Evolutionary conservation across 2,113 vertebrate genomes (phyloP), one percentile per base, ranked within the genome.

Genomic region (Cyanoliseus patagonus): DNA sequence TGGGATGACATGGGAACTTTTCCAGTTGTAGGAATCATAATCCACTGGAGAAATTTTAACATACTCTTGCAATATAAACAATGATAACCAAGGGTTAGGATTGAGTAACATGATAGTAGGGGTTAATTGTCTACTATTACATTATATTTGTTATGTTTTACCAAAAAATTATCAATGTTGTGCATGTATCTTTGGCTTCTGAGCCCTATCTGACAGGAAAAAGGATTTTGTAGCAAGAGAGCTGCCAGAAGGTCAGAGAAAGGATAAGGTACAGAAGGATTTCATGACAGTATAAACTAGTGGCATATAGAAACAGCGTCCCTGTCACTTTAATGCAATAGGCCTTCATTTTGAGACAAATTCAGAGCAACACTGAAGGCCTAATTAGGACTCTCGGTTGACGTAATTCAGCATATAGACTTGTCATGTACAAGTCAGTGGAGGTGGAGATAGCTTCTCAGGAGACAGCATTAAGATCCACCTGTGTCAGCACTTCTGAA

Each of bases 21-120:
- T 84, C 23, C 41, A 53, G 12, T 55, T 62, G 19, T 51, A 63
- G 37, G 33, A 89, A 72, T 41, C 16, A 35, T 35, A 94, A 94
- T 39, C 19, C 18, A 27, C 23, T 75, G 18, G 28, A 67, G 30
- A 89, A 76, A 53, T 67, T 35, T 49, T 66, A 57, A n/a, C 9
- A 8, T 68, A 41, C 10, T 75, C 1, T 78, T 84, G 30, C 12
- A 47, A 35, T 0, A 39, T 31, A 11, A 31, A 25, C 0, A 0
- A 11, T 57, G 62, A 88, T 85, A 90, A 12, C 4, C 25, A 37
- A 92, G 27, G 31, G 17, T 84, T 89, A 77, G 35, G 19, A 39
- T 6, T 72, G 20, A 72, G 23, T 20, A 76, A 33, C 3, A 11
- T 3, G 22, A 69, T 51, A 42, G 28, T 27, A 62, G 31, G 4